Conservation (phyloP, 1,140 invertebrate genomes). For the Aphelenchoides fujianensis region DNA sequence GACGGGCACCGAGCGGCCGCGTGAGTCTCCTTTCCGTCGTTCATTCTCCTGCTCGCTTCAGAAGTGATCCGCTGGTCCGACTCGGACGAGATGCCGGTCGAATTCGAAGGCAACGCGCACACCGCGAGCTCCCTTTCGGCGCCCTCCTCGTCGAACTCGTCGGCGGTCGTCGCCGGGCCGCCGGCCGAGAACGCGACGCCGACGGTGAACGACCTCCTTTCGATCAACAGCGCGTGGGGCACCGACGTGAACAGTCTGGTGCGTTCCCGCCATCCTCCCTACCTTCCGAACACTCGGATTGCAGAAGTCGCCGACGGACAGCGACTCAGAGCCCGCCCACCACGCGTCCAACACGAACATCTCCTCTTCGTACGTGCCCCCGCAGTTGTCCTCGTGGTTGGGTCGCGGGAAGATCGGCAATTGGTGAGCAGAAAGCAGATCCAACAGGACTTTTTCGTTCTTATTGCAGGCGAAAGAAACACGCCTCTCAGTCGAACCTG, state of each 20-base stretch:
- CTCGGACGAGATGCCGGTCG: conserved; percentile 43
- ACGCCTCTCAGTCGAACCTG: conserved; percentile 48
- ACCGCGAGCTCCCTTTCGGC: conserved; percentile 33
- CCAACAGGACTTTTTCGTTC: neutral
- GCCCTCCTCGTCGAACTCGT: conserved; percentile 52
- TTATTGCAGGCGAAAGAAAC: conserved; percentile 45
- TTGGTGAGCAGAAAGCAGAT: conserved; percentile 30
- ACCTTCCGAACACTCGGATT: too few relatives aligned
- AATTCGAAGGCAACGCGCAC: conserved; percentile 33
- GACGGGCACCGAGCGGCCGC: conserved; percentile 54
- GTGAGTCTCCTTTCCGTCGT: conserved; percentile 29
- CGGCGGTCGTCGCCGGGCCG: conserved; percentile 36
- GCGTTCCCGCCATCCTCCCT: too few relatives aligned
- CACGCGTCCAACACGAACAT: conserved; percentile 15
- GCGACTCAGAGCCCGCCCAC: conserved; percentile 33
- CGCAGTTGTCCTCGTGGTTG: conserved; percentile 45
- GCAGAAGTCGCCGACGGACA: conserved; percentile 38
- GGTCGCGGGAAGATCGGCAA: conserved; percentile 47
- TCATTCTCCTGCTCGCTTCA: conserved; percentile 27
- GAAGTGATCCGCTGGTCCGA: conserved; percentile 45
- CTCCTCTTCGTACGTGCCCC: conserved; percentile 44
- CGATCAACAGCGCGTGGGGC: conserved; percentile 37
- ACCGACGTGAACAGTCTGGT: neutral
- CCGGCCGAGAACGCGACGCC: conserved; percentile 7
- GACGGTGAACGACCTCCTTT: conserved; percentile 48